Base-by-base conservation (phyloP, 2,888 invertebrate species). In the Anoplius nigerrimus region DNA sequence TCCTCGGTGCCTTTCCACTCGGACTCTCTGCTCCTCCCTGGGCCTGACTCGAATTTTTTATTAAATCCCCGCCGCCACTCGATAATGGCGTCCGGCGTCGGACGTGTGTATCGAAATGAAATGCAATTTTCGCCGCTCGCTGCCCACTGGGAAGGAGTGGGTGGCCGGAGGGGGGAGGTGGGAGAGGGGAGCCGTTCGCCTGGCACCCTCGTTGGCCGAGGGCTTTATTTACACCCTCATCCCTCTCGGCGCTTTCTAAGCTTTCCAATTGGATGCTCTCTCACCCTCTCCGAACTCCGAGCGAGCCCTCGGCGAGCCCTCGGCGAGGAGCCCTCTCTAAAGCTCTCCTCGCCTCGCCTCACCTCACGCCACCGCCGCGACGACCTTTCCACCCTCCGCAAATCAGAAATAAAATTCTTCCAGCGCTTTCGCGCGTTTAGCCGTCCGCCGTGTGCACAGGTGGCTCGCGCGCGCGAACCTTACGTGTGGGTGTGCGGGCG, bases 1-100 rank as follows among this genome's bases (percentile, higher is more conserved):
- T 16, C 62, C 13, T 45, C 34, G 63, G 20, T 27, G 46, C 62
- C 51, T 15, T 57, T 45, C 45, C 57, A 15, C 11, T 27, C 20
- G 27, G 20, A 42, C 43, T 18, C 42, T 42, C 21, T 43, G 52
- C 54, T 61, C 59, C 64, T 51, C 51, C 5, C n/a, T 48, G 60
- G n/a, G 42, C 75, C 82, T 78, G 80, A 81, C 80, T 81, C 78
- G 82, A 84, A 84, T 83, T 83, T 85, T 83, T 85, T 80, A 83
- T 81, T 74, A 74, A 79, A 81, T 79, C 77, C 70, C 57, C 62
- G 72, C 57, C 62, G 72, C 67, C 72, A 63, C 72, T 72, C 76
- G 75, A 82, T 82, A 80, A 82, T 82, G 75, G 71, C 77, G 74
- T 78, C 69, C 79, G 68, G 78, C n/a, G n/a, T 72, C 75, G 75